Percentiles rank a stretch among this genome's conserved stretches.
These are phyloP conservation scores for Neotoma lepida DNA, from an alignment of 2,113 vertebrate species.

Conservation along the genomic window DNA sequence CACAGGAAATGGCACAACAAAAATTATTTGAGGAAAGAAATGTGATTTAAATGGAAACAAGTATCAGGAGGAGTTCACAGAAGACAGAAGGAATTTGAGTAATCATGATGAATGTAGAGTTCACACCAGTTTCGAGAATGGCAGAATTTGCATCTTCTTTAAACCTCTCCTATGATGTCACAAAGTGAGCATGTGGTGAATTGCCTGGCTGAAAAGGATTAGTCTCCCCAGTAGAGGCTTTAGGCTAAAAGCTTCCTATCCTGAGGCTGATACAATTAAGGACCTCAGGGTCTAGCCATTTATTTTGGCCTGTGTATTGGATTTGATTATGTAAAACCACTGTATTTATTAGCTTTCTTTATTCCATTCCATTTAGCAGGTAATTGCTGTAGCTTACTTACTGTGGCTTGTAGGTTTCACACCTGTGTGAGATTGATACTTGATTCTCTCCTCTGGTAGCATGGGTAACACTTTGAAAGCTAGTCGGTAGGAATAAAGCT, in stretches of 20 bases:
- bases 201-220: neutral
- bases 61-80: slow-evolving; percentile 22
- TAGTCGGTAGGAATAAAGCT: neutral
- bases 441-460: neutral
- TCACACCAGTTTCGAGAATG: neutral
- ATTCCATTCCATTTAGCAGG: neutral
- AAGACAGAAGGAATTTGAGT: slow-evolving; percentile 17
- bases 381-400: neutral
- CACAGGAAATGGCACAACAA: slow-evolving; percentile 7
- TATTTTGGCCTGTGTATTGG: neutral
- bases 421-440: neutral
- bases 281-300: neutral
- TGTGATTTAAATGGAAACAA: slow-evolving; percentile 46
- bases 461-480: neutral
- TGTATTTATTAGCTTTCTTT: neutral
- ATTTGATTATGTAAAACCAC: neutral
- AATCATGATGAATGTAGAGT: neutral
- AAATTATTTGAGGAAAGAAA: slow-evolving; percentile 60
- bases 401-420: neutral
- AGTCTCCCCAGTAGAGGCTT: neutral
- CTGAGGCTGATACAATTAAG: neutral
- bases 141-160: neutral
- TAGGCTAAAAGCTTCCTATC: neutral
- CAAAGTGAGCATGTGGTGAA: neutral
- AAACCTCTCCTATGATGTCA: neutral